Conservation (phyloP, 2,797 vertebrate genomes). For the Protosalanx chinensis region DNA sequence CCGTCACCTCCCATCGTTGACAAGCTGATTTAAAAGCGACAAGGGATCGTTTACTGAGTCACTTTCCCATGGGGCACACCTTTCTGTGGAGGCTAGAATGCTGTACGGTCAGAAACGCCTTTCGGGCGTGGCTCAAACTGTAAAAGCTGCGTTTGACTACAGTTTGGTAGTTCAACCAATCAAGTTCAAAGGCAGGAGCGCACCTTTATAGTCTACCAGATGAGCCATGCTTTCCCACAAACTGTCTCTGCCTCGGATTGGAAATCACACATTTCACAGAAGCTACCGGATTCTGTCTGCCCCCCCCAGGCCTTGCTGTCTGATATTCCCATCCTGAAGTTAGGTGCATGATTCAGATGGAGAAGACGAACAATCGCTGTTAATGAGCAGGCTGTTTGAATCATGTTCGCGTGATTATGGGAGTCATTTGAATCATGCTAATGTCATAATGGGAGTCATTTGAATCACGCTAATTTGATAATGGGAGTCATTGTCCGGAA, state of each 20-base stretch:
- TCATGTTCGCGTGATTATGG: no score
- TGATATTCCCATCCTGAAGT: not conserved
- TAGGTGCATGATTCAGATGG: not conserved
- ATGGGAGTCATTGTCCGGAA: no score
- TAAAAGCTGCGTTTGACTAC: not conserved
- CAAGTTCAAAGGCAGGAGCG: not conserved
- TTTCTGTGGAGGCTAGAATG: not conserved
- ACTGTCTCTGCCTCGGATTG: conserved; percentile 6
- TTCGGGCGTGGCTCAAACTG: not conserved
- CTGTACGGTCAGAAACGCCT: not conserved
- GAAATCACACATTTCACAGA: conserved; percentile 12
- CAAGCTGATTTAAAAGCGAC: not conserved
- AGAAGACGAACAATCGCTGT: no score
- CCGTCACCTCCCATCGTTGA: not conserved
- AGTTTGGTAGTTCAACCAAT: not conserved
- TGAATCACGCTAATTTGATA: no score
- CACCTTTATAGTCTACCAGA: not conserved
- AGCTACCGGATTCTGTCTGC: conserved; percentile 1
- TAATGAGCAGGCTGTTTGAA: no score
- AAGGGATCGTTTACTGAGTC: not conserved
- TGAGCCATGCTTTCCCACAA: not conserved
- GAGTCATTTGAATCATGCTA: no score
- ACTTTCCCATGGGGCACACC: not conserved
- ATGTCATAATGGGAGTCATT: no score
- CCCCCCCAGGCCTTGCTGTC: no score